Evolutionary conservation across 2,113 vertebrate species (phyloP).

Genomic region (Tetraodon nigroviridis): DNA sequence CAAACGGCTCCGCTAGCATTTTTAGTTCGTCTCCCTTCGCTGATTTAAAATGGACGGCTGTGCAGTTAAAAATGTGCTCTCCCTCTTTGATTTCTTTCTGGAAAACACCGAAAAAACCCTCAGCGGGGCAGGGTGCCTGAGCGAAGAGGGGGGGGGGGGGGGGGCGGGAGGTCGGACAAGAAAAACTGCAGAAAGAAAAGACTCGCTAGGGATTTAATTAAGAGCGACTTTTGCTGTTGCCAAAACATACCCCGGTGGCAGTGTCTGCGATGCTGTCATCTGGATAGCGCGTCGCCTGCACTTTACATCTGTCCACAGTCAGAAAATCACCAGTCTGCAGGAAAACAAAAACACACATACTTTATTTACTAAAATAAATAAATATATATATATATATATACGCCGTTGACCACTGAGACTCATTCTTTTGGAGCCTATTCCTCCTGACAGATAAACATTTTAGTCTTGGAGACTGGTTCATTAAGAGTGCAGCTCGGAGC

Average conservation of each 20-base stretch:
- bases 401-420: neutral
- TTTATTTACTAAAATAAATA: too few species aligned
- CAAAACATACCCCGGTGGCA: conserved; percentile 58
- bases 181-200: conserved; percentile 23
- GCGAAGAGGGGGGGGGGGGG: neutral
- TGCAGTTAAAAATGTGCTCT: conserved; percentile 25
- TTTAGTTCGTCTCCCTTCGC: conserved; percentile 16
- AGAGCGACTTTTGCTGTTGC: conserved; percentile 10
- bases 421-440: neutral
- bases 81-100: conserved; percentile 19
- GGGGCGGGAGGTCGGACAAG: neutral
- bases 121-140: neutral
- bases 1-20: too few species aligned
- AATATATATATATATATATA: too few species aligned
- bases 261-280: conserved; percentile 65
- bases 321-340: conserved; percentile 66
- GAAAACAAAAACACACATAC: conserved; percentile 22
- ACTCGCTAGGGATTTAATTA: conserved; percentile 8
- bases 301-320: conserved; percentile 69
- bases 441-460: conserved; percentile 4
- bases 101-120: conserved; percentile 34
- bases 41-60: conserved; percentile 56
- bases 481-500: conserved; percentile 17
- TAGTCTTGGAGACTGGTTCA: neutral
- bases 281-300: conserved; percentile 55